A percentile compares a stretch with the other conserved stretches of the same genome.
These are phyloP conservation scores for Anguilla megastoma DNA, from an alignment of 2,797 vertebrate species.

Conservation along the genomic window DNA sequence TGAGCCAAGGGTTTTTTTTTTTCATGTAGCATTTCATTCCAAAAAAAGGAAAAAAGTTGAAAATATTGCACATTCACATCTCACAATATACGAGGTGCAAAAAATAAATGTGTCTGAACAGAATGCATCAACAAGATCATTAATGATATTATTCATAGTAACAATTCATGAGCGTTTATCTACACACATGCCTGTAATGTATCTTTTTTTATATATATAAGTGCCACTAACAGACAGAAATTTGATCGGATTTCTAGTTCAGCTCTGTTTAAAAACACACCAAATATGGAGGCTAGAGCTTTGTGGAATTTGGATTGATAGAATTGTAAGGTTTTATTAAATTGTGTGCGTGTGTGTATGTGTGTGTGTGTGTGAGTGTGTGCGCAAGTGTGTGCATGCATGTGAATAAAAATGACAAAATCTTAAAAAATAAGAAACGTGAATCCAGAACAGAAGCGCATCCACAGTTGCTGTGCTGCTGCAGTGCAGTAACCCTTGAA, in stretches of 20 bases:
- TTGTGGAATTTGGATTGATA: not conserved
- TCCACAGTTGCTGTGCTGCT: not conserved
- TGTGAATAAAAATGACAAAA: not conserved
- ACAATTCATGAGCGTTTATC: not conserved
- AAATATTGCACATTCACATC: constrained; percentile 8
- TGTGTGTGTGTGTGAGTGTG: too few relatives aligned
- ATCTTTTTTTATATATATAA: not conserved
- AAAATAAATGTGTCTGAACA: not conserved
- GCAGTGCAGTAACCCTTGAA: not conserved
- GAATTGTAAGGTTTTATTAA: not conserved
- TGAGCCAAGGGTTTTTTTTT: not conserved
- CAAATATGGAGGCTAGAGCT: not conserved
- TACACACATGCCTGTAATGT: not conserved
- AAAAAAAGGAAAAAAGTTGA: not conserved
- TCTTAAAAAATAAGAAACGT: not conserved
- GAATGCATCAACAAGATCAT: not conserved
- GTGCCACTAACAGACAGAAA: not conserved
- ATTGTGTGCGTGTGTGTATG: not conserved
- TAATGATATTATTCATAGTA: not conserved
- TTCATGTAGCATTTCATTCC: not conserved
- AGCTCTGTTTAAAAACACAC: not conserved
- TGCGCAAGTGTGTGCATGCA: too few relatives aligned
- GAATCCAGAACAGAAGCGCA: not conserved
- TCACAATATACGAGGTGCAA: not conserved
- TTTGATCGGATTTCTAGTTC: not conserved